A percentile compares a stretch with the other conserved stretches of the same genome.
These are phyloP conservation scores for Clavelina lepadiformis DNA, from an alignment of 23 tunicate genomes.

Conservation along the genomic window DNA sequence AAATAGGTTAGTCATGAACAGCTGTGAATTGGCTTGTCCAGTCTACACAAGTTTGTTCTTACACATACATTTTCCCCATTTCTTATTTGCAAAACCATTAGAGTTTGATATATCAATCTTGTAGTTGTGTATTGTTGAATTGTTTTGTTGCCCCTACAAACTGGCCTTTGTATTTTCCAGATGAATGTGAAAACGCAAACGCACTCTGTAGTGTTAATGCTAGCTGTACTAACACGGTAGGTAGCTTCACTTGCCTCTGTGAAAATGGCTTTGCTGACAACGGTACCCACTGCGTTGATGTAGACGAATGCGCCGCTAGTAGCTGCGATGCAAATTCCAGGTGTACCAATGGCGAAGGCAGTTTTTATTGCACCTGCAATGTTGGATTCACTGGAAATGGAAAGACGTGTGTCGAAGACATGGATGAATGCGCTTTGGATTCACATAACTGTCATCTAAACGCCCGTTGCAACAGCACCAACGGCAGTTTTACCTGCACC, in stretches of 20 bases:
- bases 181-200: too few species aligned
- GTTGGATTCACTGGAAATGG: neutral
- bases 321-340: neutral
- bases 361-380: constrained; percentile 1
- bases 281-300: neutral
- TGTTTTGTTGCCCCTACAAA: too few species aligned
- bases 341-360: neutral
- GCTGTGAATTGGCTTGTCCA: too few species aligned
- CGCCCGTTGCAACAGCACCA: neutral
- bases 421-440: neutral
- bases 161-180: too few species aligned
- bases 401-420: too few species aligned
- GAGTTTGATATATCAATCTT: too few species aligned
- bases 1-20: too few species aligned
- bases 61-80: too few species aligned
- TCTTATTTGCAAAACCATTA: too few species aligned
- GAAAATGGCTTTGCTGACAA: neutral
- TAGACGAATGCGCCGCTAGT: neutral
- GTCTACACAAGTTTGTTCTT: too few species aligned
- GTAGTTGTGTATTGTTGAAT: too few species aligned
- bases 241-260: neutral
- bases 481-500: constrained; percentile 5
- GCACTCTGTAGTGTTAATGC: neutral
- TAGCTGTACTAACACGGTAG: neutral
- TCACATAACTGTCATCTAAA: neutral